phyloP scores from a whole-genome alignment of 2,888 invertebrate genomes.

The Romanomermis culicivorax region DNA sequence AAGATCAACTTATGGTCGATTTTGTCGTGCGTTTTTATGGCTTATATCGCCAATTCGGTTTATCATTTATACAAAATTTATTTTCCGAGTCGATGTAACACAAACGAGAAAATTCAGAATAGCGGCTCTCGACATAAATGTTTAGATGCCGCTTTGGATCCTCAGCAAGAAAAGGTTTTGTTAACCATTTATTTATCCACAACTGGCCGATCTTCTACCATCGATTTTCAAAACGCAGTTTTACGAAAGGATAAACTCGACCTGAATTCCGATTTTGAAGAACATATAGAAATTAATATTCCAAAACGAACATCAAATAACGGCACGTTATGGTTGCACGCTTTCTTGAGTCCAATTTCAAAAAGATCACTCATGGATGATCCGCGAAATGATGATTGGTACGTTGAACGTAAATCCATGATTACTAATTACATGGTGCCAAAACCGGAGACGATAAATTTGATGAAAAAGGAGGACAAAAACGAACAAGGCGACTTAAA shows the following conservation, averaged over 20 bases:
- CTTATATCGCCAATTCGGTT: conserved; percentile 34
- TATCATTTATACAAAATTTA: conserved; percentile 34
- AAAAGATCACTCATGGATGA: conserved; percentile 14
- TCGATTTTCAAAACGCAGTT: neutral
- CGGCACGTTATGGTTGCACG: conserved; percentile 59
- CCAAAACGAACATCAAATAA: conserved; percentile 55
- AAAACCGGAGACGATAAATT: conserved; percentile 16
- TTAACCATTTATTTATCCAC: neutral
- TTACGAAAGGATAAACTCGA: neutral
- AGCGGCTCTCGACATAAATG: conserved; percentile 7
- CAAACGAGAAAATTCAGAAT: neutral
- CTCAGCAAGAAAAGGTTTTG: conserved; percentile 11
- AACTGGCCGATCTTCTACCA: neutral
- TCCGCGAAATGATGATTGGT: conserved; percentile 12
- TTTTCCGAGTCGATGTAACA: conserved; percentile 27
- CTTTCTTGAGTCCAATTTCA: conserved; percentile 41
- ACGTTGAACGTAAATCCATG: neutral
- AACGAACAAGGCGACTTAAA: neutral
- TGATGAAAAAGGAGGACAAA: neutral
- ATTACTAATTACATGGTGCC: conserved; percentile 27
- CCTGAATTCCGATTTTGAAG: neutral
- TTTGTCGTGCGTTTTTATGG: conserved; percentile 29
- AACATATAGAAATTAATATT: conserved; percentile 41
- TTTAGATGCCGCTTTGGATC: conserved; percentile 14
- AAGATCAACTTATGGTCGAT: conserved; percentile 17